phyloP scores from a whole-genome alignment of 2,888 invertebrate species.

The Germaria angustata region DNA sequence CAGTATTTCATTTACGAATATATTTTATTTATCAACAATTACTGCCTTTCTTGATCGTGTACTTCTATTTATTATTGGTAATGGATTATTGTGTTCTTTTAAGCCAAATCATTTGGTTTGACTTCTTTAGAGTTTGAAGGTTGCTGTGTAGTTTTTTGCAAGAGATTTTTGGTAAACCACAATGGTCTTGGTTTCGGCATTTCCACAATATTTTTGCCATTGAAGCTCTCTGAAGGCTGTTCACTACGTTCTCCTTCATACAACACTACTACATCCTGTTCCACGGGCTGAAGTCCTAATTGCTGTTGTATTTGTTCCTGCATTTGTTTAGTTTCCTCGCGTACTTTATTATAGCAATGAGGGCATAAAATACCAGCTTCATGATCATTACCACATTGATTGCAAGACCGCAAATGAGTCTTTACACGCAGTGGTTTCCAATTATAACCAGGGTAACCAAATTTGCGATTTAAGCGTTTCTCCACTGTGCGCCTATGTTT shows the following conservation, averaged over 20 bases:
- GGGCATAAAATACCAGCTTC: slow-evolving; percentile 89
- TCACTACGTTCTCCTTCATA: slow-evolving; percentile 90
- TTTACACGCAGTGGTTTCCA: slow-evolving; percentile 87
- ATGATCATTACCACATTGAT: slow-evolving; percentile 91
- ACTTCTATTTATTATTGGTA: too few species aligned
- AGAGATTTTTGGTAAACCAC: slow-evolving; percentile 93
- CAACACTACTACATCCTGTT: slow-evolving; percentile 91
- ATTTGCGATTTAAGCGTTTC: slow-evolving; percentile 86
- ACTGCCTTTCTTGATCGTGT: too few species aligned
- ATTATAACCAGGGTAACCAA: slow-evolving; percentile 84
- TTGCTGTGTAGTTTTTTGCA: slow-evolving; percentile 88
- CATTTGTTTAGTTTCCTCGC: slow-evolving; percentile 89
- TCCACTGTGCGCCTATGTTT: slow-evolving; percentile 88
- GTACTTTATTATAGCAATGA: slow-evolving; percentile 91
- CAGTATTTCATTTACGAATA: too few species aligned
- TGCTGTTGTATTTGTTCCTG: slow-evolving; percentile 87
- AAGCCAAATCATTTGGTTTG: slow-evolving; percentile 87
- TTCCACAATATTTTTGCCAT: slow-evolving; percentile 91
- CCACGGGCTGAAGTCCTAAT: slow-evolving; percentile 86
- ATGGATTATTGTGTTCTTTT: too few species aligned
- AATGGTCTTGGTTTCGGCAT: slow-evolving; percentile 90
- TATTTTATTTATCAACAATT: too few species aligned
- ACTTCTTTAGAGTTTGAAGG: slow-evolving; percentile 86
- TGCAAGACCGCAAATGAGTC: slow-evolving; percentile 87
- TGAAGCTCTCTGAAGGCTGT: slow-evolving; percentile 83